Evolutionary conservation across 2,113 vertebrate genomes (phyloP), one percentile per base, ranked within the genome.

Genomic region (Vulpes ferrilata): DNA sequence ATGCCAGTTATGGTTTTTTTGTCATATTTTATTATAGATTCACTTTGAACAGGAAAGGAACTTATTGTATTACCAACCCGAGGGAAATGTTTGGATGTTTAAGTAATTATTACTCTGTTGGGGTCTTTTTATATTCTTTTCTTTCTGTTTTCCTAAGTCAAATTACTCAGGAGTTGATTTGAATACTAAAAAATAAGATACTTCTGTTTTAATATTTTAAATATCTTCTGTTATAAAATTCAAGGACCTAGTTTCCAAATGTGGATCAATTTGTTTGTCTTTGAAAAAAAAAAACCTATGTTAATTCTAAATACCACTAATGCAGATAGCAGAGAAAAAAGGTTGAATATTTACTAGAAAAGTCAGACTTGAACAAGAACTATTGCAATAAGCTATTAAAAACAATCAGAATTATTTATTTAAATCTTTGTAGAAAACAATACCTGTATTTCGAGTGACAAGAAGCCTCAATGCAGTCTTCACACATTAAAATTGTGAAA

Each of bases 111-210:
- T 88, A 78, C 62, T 88, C 53, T 71, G 2, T 53, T 92, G 57
- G 84, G 2, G 9, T 76, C 27, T 32, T 93, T 92, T 67, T 76
- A 60, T 90, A 86, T 89, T 89, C 25, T 55, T 89, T 97, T 86
- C 62, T 95, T 83, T 62, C 7, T 96, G 9, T 79, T 95, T 92
- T 91, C n/a, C 32, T 83, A 90, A 88, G 51, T 92, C 62, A 95
- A 43, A 83, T 94, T 92, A 95, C 69, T 57, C 92, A 55, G 25
- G n/a, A 27, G 32, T 90, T 92, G 22, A 93, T 88, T 97, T 97
- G 32, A 96, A 62, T 96, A 91, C 62, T 95, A 89, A 92, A 71
- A 95, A 92, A 79, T 51, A 93, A 93, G 95, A 92, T 85, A 57
- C 60, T 87, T 73, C 73, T 35, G 83, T 69, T 94, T 92, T 59